Evolutionary conservation across 2,113 vertebrate genomes (phyloP), one percentile per base, ranked within the genome.

Genomic region (Cisticola juncidis): DNA sequence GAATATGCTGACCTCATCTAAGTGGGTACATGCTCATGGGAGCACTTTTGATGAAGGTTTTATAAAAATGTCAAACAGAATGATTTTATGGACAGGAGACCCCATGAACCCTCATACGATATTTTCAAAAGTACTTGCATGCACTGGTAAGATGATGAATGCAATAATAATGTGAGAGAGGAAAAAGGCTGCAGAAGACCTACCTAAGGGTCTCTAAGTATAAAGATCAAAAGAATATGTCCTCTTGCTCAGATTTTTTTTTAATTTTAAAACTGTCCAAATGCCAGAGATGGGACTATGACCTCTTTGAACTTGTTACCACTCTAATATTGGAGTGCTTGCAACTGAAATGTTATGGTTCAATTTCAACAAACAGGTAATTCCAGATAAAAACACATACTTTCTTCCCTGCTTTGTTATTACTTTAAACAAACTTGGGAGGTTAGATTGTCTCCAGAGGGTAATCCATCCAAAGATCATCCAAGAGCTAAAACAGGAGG

Each of bases 11-110:
- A 93, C 60, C 74, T 95, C 58, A 66, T 47, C 64, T 94, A 85
- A 61, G 84, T 50, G 40, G 11, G 40, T 47, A 88, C 40, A 91
- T 69, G 42, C 57, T 92, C 74, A 54, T 88, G 74, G 44, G 92
- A 96, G 77, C 19, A 35, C 66, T 96, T 97, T 84, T 72, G 53
- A 84, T 81, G 47, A 71, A 92, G 87, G 66, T 97, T 95, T 80
- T 93, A 61, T 61, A 60, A 93, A 90, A 96, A 56, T 65, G 25
- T 89, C 58, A 89, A 33, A 82, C 50, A 68, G 66, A 84, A 91
- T 61, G 11, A 44, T 79, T 86, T 85, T 77, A 71, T 12, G 62
- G n/a, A 82, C 44, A 84, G 35, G 38, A 94, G 44, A 60, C 12
- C 22, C 16, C 29, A 54, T 48, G 73, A 90, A 26, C 45, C 25